Conservation (phyloP, 2,113 vertebrate genomes). For the Cyanocitta stelleri region DNA sequence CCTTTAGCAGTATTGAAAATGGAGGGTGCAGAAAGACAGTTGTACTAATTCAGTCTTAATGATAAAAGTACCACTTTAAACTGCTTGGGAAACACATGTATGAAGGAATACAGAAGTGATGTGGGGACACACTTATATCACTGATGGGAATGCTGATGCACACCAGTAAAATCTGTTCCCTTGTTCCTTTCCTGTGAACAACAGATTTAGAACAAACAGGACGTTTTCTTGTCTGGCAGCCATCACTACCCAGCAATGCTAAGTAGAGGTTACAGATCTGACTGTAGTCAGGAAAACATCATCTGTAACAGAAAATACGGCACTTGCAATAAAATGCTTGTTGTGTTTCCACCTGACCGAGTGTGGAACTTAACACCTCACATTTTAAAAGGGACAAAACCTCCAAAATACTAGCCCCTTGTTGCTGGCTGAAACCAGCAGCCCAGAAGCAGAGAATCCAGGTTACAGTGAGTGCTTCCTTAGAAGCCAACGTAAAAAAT, state of each 20-base stretch:
- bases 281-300: not conserved
- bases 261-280: not conserved
- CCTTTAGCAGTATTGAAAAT: not conserved
- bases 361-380: not conserved
- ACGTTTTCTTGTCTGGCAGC: not conserved
- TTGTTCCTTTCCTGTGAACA: not conserved
- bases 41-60: not conserved
- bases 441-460: not conserved
- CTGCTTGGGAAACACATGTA: rapidly evolving
- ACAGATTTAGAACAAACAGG: not conserved
- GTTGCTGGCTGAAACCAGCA: not conserved
- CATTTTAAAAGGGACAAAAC: not conserved
- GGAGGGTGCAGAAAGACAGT: not conserved
- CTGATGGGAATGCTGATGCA: not conserved
- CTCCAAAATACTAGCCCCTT: not conserved
- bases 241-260: not conserved
- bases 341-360: not conserved
- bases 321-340: not conserved
- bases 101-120: not conserved
- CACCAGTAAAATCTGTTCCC: not conserved
- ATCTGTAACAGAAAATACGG: not conserved
- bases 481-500: rapidly evolving
- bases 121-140: not conserved
- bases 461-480: not conserved
- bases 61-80: not conserved